Conservation (phyloP, 2,888 invertebrate species). For the Ectobius pallidus region DNA sequence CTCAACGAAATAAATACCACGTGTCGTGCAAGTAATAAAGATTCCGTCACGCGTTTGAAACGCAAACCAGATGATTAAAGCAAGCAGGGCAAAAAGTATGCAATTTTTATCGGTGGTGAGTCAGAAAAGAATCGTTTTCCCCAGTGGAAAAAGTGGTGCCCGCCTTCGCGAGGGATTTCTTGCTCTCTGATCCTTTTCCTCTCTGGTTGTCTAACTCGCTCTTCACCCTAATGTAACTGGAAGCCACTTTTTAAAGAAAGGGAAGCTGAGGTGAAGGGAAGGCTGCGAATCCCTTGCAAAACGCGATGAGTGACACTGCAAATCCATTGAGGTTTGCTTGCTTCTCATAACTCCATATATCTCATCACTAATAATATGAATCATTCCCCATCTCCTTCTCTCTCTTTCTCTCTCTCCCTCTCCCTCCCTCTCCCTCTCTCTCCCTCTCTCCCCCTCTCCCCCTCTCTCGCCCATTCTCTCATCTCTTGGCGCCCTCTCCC, state of each 20-base stretch:
- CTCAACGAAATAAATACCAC: too few relatives aligned
- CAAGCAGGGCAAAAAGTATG: neutral
- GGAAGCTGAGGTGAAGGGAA: slow-evolving; percentile 4
- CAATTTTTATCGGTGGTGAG: neutral
- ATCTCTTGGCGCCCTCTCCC: too few relatives aligned
- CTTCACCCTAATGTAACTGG: neutral
- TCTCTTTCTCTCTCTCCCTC: neutral
- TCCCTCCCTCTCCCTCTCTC: neutral
- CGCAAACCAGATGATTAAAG: too few relatives aligned
- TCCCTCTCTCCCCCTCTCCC: neutral
- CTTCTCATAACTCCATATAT: neutral
- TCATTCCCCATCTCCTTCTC: neutral
- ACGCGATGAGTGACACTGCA: slow-evolving; percentile 20
- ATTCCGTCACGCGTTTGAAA: too few relatives aligned
- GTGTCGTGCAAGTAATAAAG: too few relatives aligned
- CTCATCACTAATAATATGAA: neutral
- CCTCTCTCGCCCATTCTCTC: too few relatives aligned
- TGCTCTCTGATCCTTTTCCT: slow-evolving; percentile 10
- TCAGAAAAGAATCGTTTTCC: neutral
- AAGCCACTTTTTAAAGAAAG: slow-evolving; percentile 4
- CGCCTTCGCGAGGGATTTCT: slow-evolving; percentile 15
- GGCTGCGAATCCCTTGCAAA: neutral
- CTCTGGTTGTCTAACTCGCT: slow-evolving; percentile 13
- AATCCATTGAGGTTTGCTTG: slow-evolving; percentile 11
- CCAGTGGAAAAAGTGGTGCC: neutral